Evolutionary conservation across 2,797 vertebrate species (phyloP).

Genomic region (Enteromius argenteus): DNA sequence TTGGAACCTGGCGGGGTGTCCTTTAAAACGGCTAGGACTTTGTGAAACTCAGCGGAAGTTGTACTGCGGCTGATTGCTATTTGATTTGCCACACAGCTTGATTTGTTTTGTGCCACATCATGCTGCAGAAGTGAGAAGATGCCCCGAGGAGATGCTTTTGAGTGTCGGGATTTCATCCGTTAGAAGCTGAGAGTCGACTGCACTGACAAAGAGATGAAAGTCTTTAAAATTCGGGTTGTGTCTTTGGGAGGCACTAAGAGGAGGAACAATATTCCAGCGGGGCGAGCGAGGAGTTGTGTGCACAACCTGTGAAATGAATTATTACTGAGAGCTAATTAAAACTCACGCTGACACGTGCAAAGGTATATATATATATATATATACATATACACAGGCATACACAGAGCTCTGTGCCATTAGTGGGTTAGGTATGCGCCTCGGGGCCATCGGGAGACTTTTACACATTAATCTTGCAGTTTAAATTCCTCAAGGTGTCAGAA

Average conservation of each 20-base stretch:
- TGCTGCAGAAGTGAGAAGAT: slow-evolving; percentile 47
- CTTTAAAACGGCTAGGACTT: slow-evolving; percentile 13
- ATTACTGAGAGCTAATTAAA: slow-evolving; percentile 51
- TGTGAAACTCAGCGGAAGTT: slow-evolving; percentile 17
- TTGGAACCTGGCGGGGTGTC: slow-evolving; percentile 39
- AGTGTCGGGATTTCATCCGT: slow-evolving; percentile 40
- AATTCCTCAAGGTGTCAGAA: slow-evolving; percentile 25
- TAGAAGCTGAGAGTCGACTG: slow-evolving; percentile 31
- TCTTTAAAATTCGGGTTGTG: slow-evolving; percentile 30
- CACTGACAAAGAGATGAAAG: slow-evolving; percentile 39
- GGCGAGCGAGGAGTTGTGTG: slow-evolving; percentile 7
- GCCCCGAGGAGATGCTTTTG: slow-evolving; percentile 44
- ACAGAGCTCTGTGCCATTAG: slow-evolving; percentile 14
- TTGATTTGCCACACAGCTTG: slow-evolving; percentile 52
- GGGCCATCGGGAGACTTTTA: slow-evolving; percentile 18
- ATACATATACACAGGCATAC: background rate
- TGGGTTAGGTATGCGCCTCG: background rate
- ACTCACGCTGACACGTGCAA: background rate
- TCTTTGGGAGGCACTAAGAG: slow-evolving; percentile 27
- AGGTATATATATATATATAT: background rate
- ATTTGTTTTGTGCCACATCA: slow-evolving; percentile 52
- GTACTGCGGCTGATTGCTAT: slow-evolving; percentile 28
- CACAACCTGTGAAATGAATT: slow-evolving; percentile 48
- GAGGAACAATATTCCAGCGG: slow-evolving; percentile 37
- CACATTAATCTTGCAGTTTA: slow-evolving; percentile 43